Evolutionary conservation across 2,797 vertebrate species (phyloP).

Genomic region (Girardinus metallicus): DNA sequence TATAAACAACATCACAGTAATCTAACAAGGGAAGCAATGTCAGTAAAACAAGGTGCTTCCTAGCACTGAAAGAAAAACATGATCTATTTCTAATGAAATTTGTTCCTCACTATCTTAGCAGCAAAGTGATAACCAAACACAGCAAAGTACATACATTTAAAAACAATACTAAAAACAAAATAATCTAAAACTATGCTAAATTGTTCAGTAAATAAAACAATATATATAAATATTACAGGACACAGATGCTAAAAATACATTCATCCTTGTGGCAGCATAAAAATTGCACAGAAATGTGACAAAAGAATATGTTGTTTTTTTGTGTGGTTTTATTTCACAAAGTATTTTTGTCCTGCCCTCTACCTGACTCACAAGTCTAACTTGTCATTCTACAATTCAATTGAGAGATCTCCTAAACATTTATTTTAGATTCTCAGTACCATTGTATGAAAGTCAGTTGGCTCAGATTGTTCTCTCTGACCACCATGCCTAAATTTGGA

Average conservation of each 20-base stretch:
- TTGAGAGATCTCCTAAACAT: background rate
- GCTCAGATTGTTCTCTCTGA: conserved; percentile 54
- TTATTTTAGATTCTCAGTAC: background rate
- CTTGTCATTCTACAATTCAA: background rate
- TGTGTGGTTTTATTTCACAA: background rate
- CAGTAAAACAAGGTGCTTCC: too few relatives aligned
- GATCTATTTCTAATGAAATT: background rate
- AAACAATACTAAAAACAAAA: background rate
- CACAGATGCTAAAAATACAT: background rate
- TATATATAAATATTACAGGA: background rate
- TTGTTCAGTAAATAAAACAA: background rate
- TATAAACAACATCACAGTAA: too few relatives aligned
- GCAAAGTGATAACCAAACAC: background rate
- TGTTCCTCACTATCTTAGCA: background rate
- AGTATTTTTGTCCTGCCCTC: background rate
- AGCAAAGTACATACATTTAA: background rate
- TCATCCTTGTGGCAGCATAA: background rate
- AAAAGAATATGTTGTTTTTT: background rate
- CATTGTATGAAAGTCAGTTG: conserved; percentile 39
- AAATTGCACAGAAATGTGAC: background rate
- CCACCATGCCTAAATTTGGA: conserved; percentile 50
- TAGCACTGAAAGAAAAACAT: too few relatives aligned
- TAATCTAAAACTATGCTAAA: background rate
- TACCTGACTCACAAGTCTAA: background rate
- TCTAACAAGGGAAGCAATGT: too few relatives aligned